Conservation (phyloP, 2,113 vertebrate genomes). For the Salvelinus sp. region DNA sequence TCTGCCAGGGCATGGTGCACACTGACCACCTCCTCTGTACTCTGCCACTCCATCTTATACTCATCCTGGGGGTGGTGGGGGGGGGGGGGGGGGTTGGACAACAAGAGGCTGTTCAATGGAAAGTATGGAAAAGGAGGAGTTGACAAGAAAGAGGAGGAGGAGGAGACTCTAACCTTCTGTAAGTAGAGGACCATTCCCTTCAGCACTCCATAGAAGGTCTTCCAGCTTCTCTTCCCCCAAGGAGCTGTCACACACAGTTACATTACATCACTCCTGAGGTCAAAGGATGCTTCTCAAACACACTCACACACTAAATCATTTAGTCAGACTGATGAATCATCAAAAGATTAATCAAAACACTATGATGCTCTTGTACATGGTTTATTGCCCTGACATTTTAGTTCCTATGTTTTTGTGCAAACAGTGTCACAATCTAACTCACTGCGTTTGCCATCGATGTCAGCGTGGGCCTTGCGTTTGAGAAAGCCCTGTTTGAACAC, state of each 20-base stretch:
- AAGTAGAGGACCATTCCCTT: conserved; percentile 88
- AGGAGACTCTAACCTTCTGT: conserved; percentile 78
- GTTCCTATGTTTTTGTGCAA: background rate
- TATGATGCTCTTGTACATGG: background rate
- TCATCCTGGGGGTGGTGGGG: conserved; percentile 66
- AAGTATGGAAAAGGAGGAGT: too few relatives aligned
- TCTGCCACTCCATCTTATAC: conserved; percentile 65
- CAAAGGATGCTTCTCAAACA: background rate
- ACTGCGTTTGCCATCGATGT: conserved; percentile 90
- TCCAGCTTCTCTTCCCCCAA: conserved; percentile 90
- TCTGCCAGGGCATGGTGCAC: conserved; percentile 89
- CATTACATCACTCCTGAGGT: background rate
- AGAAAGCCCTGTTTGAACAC: conserved; percentile 84
- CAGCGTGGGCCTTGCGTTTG: conserved; percentile 83
- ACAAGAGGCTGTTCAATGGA: background rate
- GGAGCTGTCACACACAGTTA: conserved; percentile 75
- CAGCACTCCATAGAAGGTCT: conserved; percentile 82
- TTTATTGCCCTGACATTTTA: background rate
- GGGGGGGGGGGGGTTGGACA: background rate
- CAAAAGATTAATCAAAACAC: background rate
- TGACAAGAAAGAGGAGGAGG: background rate
- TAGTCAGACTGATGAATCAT: background rate
- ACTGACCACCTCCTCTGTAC: conserved; percentile 82
- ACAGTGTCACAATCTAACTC: conserved; percentile 59
- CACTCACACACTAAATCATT: background rate